Percentiles rank a stretch among this genome's conserved stretches.
Conservation (phyloP, 2,113 vertebrate genomes). For the Tinamus guttatus region DNA sequence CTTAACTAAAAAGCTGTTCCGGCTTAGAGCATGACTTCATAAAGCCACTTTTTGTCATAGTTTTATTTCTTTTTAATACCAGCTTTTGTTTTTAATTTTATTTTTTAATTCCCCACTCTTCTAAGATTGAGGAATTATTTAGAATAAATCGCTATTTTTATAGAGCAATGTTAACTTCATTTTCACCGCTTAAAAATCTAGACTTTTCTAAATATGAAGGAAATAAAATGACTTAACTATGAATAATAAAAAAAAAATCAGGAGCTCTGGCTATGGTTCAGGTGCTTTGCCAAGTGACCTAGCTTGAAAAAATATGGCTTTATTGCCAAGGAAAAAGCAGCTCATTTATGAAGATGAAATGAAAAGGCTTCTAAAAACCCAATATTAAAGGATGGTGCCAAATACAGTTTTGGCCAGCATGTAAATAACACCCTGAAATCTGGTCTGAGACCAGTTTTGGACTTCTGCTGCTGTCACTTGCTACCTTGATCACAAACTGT, state of each 20-base stretch:
- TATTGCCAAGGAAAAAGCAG: constrained; percentile 40
- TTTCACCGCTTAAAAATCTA: neutral
- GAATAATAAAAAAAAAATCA: neutral
- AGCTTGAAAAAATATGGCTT: constrained; percentile 4
- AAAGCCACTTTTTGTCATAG: neutral
- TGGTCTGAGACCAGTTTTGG: neutral
- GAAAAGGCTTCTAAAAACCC: neutral
- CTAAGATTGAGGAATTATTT: neutral
- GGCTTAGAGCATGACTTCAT: neutral
- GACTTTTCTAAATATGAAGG: neutral
- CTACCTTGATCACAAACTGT: neutral
- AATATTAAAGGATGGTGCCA: neutral
- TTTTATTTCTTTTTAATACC: too few species aligned
- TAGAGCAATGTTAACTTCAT: neutral
- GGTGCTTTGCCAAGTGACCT: constrained; percentile 36
- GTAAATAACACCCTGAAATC: constrained; percentile 12
- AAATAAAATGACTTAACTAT: constrained; percentile 2
- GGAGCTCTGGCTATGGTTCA: neutral
- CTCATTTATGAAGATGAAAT: constrained; percentile 33
- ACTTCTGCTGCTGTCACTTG: neutral
- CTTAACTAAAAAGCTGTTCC: neutral
- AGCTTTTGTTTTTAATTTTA: neutral
- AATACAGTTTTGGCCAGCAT: neutral
- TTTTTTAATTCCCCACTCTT: neutral
- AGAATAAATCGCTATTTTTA: neutral